Evolutionary conservation across 2,113 vertebrate species (phyloP).

Genomic region (Misgurnus anguillicaudatus): DNA sequence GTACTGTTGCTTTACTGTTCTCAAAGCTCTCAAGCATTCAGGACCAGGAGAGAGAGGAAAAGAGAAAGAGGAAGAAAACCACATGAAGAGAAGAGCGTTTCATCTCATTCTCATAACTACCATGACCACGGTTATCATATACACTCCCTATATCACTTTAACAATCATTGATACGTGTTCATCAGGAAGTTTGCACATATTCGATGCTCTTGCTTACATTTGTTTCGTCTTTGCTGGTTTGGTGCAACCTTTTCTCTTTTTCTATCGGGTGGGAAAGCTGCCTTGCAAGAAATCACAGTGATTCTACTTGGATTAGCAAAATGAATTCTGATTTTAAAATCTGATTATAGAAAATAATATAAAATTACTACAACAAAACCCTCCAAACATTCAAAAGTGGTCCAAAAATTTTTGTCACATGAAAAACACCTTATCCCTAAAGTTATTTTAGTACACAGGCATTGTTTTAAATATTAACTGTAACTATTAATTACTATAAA

Average conservation of each 20-base stretch:
- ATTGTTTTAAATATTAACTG: no score
- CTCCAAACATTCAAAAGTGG: no score
- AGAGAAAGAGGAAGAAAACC: no score
- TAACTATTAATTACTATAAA: no score
- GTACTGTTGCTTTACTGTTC: constrained; percentile 17
- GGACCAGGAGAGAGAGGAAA: constrained; percentile 7
- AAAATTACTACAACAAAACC: no score
- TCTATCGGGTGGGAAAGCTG: neutral
- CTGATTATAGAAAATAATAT: no score
- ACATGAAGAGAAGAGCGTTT: constrained; percentile 35
- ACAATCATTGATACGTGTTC: neutral
- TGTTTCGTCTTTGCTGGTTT: neutral
- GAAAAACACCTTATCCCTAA: no score
- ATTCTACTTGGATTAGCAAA: no score
- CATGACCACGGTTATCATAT: neutral
- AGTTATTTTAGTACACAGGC: no score
- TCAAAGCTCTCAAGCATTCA: constrained; percentile 18
- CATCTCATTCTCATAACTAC: constrained; percentile 6
- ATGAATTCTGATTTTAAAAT: no score
- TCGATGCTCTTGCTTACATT: neutral
- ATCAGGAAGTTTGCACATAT: neutral
- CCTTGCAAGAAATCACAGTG: no score
- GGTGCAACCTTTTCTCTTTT: neutral
- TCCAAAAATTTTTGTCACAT: no score
- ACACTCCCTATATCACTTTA: constrained; percentile 11